A percentile compares a stretch with the other conserved stretches of the same genome.
These are phyloP conservation scores for Drosophila antonietae DNA, from an alignment of 2,888 invertebrate genomes.

Conservation along the genomic window DNA sequence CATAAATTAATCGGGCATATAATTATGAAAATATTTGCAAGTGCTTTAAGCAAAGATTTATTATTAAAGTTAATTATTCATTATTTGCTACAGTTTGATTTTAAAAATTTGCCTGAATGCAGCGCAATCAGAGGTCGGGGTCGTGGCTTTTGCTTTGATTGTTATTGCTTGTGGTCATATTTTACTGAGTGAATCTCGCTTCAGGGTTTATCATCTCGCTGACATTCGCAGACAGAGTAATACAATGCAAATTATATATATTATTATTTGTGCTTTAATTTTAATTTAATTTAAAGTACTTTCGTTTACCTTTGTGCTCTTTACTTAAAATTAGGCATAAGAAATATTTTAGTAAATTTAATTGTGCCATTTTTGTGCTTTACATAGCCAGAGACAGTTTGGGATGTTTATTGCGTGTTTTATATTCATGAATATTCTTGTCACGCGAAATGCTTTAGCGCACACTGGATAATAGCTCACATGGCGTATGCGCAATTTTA, in stretches of 20 bases:
- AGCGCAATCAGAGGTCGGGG: conserved; percentile 17
- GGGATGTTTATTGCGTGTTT: conserved; percentile 5
- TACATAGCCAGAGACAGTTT: neutral
- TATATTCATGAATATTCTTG: conserved; percentile 25
- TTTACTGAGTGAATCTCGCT: conserved; percentile 2
- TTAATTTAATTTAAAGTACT: neutral
- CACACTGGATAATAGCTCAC: conserved; percentile 20
- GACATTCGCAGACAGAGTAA: conserved; percentile 33
- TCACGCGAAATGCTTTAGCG: conserved; percentile 9
- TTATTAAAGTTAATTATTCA: neutral
- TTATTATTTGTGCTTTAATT: neutral
- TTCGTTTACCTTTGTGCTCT: conserved; percentile 1
- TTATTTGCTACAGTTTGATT: neutral
- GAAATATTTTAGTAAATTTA: neutral
- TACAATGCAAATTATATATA: neutral
- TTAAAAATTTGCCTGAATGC: neutral
- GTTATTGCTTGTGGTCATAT: neutral
- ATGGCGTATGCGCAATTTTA: conserved; percentile 57
- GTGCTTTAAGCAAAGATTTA: conserved; percentile 4
- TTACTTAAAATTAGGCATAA: neutral
- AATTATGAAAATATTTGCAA: conserved; percentile 5
- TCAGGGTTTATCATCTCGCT: conserved; percentile 30
- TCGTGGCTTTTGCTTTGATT: neutral
- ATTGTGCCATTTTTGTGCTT: too few species aligned
- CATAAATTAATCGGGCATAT: conserved; percentile 2